A percentile compares a stretch with the other conserved stretches of the same genome.
phyloP scores from a whole-genome alignment of 2,888 invertebrate species.

The Dicyrtoma fusca region DNA sequence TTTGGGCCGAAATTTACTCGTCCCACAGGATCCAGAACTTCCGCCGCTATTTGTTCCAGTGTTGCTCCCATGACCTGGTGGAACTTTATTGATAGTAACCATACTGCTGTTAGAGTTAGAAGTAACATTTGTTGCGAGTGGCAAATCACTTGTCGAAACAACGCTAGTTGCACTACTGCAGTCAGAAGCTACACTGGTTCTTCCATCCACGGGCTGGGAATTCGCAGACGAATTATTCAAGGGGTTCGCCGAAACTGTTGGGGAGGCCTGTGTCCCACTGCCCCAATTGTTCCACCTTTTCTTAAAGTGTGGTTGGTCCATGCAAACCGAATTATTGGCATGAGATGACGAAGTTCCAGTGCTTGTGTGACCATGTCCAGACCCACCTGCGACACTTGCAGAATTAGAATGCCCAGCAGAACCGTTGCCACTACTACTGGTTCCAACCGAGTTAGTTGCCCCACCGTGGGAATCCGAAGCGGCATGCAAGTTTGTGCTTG shows the following conservation, averaged over 20 bases:
- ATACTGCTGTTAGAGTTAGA: not conserved
- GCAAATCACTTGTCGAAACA: slow-evolving; percentile 13
- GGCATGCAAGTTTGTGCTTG: no score
- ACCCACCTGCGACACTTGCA: no score
- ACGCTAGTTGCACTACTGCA: slow-evolving; percentile 42
- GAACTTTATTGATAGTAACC: no score
- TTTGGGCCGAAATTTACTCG: slow-evolving; percentile 51
- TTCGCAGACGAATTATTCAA: not conserved
- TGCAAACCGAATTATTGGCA: slow-evolving; percentile 3
- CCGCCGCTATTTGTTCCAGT: not conserved
- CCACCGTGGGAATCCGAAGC: no score
- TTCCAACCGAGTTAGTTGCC: no score
- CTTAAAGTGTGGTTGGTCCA: slow-evolving; percentile 50
- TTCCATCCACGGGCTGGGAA: slow-evolving; percentile 42
- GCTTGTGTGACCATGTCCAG: no score
- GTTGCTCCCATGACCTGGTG: not conserved
- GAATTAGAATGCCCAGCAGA: slow-evolving; percentile 2
- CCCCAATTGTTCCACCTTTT: slow-evolving; percentile 55
- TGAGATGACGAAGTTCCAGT: no score
- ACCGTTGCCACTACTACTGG: not conserved
- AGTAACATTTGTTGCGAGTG: not conserved
- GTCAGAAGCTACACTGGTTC: slow-evolving; percentile 55
- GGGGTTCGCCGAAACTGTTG: slow-evolving; percentile 3
- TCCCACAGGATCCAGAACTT: not conserved
- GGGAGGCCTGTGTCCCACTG: slow-evolving; percentile 16